Percentiles rank a stretch among this genome's conserved stretches.
phyloP scores from a whole-genome alignment of 2,797 vertebrate genomes.

The Limosa lapponica region DNA sequence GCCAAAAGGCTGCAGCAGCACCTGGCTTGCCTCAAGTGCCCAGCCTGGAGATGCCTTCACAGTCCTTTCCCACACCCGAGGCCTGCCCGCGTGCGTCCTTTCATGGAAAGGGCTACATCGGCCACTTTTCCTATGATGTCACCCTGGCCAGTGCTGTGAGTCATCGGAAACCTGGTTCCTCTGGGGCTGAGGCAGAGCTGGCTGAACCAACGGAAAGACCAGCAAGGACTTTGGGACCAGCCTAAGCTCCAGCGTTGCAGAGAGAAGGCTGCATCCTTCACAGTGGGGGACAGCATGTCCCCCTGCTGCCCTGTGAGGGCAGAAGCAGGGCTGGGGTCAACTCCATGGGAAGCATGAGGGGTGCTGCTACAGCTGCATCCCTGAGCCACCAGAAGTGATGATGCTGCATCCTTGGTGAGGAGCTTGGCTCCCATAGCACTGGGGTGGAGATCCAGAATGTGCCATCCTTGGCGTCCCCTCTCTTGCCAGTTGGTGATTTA shows the following conservation, averaged over 20 bases:
- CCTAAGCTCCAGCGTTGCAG: background rate
- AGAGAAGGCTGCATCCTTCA: background rate
- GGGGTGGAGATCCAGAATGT: accelerated
- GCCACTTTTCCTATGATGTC: background rate
- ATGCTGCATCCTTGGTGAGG: background rate
- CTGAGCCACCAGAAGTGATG: background rate
- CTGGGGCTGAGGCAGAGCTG: background rate
- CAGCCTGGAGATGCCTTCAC: background rate
- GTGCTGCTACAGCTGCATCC: background rate
- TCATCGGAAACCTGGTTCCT: background rate
- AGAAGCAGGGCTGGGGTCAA: background rate
- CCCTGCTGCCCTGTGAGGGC: accelerated
- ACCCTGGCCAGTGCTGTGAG: background rate
- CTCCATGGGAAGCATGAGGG: background rate
- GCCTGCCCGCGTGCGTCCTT: accelerated
- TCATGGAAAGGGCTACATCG: background rate
- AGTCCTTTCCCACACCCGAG: background rate
- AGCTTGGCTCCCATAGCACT: accelerated
- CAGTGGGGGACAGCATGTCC: background rate
- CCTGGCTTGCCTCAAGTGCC: background rate
- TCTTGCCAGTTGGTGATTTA: background rate
- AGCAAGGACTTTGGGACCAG: background rate
- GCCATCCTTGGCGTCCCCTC: accelerated
- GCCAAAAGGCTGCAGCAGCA: background rate
- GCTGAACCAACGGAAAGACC: background rate